Base-by-base conservation (phyloP, 2,113 vertebrate species). In the Oryzias melastigma region DNA sequence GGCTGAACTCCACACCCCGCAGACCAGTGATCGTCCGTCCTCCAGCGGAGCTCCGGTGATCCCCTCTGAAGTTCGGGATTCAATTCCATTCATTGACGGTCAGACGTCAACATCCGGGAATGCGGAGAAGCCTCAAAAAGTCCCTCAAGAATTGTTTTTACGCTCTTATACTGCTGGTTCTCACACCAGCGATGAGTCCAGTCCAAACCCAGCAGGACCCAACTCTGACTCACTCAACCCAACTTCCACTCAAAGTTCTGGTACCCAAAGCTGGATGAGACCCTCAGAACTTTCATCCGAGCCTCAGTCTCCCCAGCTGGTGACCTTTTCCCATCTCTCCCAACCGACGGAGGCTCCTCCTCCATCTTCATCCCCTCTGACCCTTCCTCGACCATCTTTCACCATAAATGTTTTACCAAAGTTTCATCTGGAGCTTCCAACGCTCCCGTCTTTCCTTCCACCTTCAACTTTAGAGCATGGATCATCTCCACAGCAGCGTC, bases 401-500 rank as follows among this genome's bases (percentile, higher is more conserved):
- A 67, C 58, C 13, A 45, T 40, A 18, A 51, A 29, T 42, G 44
- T 71, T 65, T 16, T 62, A 62, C 73, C 73, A 3, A 70, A 76
- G 56, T 74, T 78, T 20, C 50, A 71, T 18, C 56, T 62, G 14
- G 64, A 77, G 25, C 52, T 35, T n/a, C 45, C 71, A 10, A 56
- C 75, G 50, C 42, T 55, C 18, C 44, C 51, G 4, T 58, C 69
- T 4, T 14, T 43, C 17, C 62, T 35, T 29, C 46, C 58, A n/a
- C 54, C 22, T 42, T 42, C 29, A 14, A 2, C 49, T 27, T 51
- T 46, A 47, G n/a, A 55, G 15, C 22, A 46, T 50, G 69, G 24
- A 4, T 42, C 68, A 52, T 27, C 45, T 52, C 43, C 58, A 41
- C 52, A 70, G 13, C 61, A 56, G 20, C 25, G 24, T 46, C 54